Percentiles rank a stretch among this genome's conserved stretches.
Conservation (phyloP, 2,888 invertebrate species). For the Thumatha senex region DNA sequence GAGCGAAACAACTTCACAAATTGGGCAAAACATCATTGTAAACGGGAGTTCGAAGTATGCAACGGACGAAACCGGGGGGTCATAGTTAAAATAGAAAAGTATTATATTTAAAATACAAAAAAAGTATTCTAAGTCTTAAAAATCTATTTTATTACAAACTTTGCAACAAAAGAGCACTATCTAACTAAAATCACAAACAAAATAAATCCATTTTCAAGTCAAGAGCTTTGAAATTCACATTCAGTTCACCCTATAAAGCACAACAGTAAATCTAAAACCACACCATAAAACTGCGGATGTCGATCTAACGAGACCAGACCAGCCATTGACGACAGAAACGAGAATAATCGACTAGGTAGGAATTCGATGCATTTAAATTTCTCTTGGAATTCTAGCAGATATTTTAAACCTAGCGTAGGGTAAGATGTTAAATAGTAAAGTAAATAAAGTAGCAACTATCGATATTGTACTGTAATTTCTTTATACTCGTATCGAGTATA, state of each 20-base stretch:
- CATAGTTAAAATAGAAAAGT: too few relatives aligned
- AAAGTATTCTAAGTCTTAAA: background rate
- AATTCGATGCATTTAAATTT: slow-evolving; percentile 42
- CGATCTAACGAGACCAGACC: slow-evolving; percentile 21
- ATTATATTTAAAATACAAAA: background rate
- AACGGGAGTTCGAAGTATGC: too few relatives aligned
- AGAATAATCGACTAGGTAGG: slow-evolving; percentile 31
- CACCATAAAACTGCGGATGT: slow-evolving; percentile 24
- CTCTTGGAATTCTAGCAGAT: slow-evolving; percentile 9
- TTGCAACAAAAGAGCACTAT: background rate
- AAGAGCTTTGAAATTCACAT: slow-evolving; percentile 15
- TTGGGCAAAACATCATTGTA: too few relatives aligned
- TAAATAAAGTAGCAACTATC: background rate
- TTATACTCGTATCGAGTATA: too few relatives aligned
- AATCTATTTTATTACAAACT: background rate
- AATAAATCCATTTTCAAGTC: slow-evolving; percentile 7
- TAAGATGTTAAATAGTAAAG: background rate
- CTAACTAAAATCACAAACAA: background rate
- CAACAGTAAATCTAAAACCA: slow-evolving; percentile 30
- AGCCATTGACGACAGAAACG: slow-evolving; percentile 9
- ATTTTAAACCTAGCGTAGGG: background rate
- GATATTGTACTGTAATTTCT: too few relatives aligned
- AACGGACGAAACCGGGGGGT: too few relatives aligned
- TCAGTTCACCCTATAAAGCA: slow-evolving; percentile 15
- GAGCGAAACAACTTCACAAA: too few relatives aligned